Evolutionary conservation across 2,113 vertebrate genomes (phyloP), one percentile per base, ranked within the genome.

Genomic region (Zosterops lateralis): DNA sequence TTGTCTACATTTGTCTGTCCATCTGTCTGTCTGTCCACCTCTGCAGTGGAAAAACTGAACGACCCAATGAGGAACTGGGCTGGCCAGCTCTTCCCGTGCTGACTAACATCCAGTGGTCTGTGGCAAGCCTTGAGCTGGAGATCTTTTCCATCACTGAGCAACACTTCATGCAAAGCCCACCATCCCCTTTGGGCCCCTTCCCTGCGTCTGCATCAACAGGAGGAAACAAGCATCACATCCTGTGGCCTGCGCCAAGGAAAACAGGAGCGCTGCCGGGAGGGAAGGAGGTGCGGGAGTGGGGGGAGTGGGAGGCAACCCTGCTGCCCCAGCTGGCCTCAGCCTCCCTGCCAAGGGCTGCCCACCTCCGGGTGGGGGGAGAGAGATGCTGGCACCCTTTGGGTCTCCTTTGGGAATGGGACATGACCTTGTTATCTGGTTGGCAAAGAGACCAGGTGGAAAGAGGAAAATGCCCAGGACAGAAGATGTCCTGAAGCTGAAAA

Each of bases 211-310:
- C 85, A 90, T 82, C 60, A 18, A 89, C 87, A 88, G 93, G 87
- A 95, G 88, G 92, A 92, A 96, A 74, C 13, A 44, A 97, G 73
- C 94, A 93, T 91, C 84, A 83, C 87, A 80, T 90, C 88, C 56
- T 76, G 45, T 10, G 10, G 67, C 75, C 74, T 3, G 7, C 1
- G 96, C 96, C 97, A 96, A 95, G 89, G 73, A 87, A 97, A 94
- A 95, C 60, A 96, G 91, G 89, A 90, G 61, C 4, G 7, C 64
- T 56, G 81, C 18, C 4, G 29, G 1, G 12, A 38, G 57, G 82
- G 82, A 62, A 67, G 67, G 32, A 66, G 60, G 58, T 26, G 16
- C 6, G 2, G 87, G 89, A 73, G 47, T 10, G 9, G 61, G 80
- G 58, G 17, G 17, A 61, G 25, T 61, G 36, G 58, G 92, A 79